These are phyloP conservation scores for Scomber japonicus DNA, from an alignment of 2,113 vertebrate genomes.

Conservation along the genomic window DNA sequence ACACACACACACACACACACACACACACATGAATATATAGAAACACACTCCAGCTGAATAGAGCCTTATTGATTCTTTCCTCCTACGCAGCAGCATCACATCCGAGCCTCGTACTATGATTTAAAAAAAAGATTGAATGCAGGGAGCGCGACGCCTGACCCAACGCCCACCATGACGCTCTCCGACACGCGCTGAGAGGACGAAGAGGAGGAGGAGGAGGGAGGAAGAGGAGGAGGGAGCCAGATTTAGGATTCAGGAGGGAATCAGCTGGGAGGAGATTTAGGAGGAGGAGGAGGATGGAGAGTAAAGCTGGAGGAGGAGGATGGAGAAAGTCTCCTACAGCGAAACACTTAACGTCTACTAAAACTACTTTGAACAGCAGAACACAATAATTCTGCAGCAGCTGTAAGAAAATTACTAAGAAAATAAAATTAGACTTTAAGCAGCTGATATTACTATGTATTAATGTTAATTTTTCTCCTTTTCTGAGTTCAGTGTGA, in stretches of 20 bases:
- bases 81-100: conserved; percentile 50
- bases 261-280: neutral
- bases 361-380: too few relatives aligned
- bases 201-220: neutral
- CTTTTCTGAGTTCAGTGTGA: too few relatives aligned
- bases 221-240: conserved; percentile 2
- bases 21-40: conserved; percentile 11
- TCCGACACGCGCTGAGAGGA: conserved; percentile 25
- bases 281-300: neutral
- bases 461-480: too few relatives aligned
- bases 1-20: conserved; percentile 14
- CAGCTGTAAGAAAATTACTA: too few relatives aligned
- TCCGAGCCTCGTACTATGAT: conserved; percentile 32
- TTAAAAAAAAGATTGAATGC: conserved; percentile 31
- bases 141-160: conserved; percentile 18
- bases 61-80: conserved; percentile 53
- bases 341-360: too few relatives aligned
- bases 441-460: too few relatives aligned
- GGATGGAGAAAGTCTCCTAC: too few relatives aligned
- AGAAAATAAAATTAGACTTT: too few relatives aligned
- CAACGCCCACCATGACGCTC: conserved; percentile 47
- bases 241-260: conserved; percentile 34
- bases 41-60: conserved; percentile 17
- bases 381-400: too few relatives aligned
- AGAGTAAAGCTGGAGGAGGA: too few relatives aligned